Conservation (phyloP, 2,797 vertebrate species). For the Notoglanidium macrostoma region DNA sequence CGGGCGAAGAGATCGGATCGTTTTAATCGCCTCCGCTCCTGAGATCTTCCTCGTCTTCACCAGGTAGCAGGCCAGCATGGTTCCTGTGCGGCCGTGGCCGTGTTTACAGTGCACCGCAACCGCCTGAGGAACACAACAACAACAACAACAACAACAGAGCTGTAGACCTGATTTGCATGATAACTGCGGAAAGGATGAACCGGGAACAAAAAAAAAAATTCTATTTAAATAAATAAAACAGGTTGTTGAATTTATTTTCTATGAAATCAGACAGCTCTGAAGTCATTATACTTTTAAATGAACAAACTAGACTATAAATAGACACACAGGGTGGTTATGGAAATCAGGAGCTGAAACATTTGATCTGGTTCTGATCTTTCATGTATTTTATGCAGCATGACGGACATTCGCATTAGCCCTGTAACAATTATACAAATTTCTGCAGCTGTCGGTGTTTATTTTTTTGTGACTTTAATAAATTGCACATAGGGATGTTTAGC, state of each 20-base stretch:
- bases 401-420: not conserved
- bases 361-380: not conserved
- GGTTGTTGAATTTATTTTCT: not conserved
- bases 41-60: slow-evolving; percentile 64
- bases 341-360: not conserved
- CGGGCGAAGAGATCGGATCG: slow-evolving; percentile 72
- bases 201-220: not conserved
- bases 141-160: not conserved
- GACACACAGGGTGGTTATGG: not conserved
- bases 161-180: not conserved
- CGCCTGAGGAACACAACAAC: slow-evolving; percentile 58
- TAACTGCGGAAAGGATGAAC: not conserved
- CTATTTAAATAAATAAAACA: not conserved
- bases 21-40: slow-evolving; percentile 66
- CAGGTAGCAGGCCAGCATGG: slow-evolving; percentile 83
- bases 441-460: not conserved
- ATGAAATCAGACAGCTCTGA: not conserved
- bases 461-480: not conserved
- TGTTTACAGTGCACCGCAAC: slow-evolving; percentile 81
- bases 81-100: slow-evolving; percentile 78
- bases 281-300: not conserved
- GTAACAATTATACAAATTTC: not conserved
- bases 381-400: not conserved
- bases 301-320: not conserved
- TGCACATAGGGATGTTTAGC: not conserved